phyloP scores from a whole-genome alignment of 2,888 invertebrate species.

The Vannuccia rotundouncinata region DNA sequence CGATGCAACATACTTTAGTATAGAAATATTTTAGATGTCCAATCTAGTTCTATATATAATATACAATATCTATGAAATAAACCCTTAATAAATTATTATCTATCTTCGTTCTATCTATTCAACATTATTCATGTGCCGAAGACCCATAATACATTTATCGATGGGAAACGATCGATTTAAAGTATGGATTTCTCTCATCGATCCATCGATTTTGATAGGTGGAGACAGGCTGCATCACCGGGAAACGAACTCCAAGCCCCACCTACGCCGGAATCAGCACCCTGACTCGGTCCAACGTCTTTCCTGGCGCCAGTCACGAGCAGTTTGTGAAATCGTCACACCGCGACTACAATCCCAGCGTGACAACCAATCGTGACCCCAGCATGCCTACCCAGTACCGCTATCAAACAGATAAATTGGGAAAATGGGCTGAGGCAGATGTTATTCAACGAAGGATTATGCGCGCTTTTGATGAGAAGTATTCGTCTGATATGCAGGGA shows the following conservation, averaged over 20 bases:
- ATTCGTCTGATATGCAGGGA: background rate
- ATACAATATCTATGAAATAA: too few species aligned
- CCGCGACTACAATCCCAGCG: background rate
- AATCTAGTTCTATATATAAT: too few species aligned
- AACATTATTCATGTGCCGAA: too few species aligned
- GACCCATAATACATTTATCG: too few species aligned
- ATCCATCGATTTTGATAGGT: too few species aligned
- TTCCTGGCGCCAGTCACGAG: background rate
- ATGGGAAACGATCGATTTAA: too few species aligned
- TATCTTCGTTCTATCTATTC: too few species aligned
- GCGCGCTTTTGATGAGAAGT: background rate
- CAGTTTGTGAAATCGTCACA: background rate
- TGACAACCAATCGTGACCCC: background rate
- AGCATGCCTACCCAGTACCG: background rate
- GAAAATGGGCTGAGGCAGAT: background rate
- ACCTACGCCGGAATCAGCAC: background rate
- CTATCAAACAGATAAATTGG: background rate
- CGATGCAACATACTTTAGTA: too few species aligned
- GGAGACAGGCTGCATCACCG: background rate
- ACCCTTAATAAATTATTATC: too few species aligned
- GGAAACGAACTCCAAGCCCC: background rate
- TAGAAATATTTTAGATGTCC: too few species aligned
- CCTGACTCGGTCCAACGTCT: background rate
- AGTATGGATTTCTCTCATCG: too few species aligned
- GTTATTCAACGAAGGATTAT: background rate